Evolutionary conservation across 2,888 invertebrate genomes (phyloP), one percentile per base, ranked within the genome.

Genomic region (Gisinianus flammeolus): DNA sequence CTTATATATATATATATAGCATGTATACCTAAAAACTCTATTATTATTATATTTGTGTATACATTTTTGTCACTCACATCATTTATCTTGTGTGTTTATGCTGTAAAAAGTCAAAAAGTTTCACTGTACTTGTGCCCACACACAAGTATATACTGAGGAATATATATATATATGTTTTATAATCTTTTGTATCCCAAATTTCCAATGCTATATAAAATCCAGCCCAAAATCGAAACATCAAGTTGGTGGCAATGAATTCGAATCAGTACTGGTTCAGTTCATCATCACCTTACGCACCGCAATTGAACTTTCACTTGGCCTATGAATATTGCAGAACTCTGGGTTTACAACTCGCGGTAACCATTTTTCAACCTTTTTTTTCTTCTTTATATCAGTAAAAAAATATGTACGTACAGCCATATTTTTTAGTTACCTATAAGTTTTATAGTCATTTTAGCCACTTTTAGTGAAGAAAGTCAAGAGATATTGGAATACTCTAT

Each of bases 301-400:
- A 12, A 16, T 12, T 62, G n/a, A 94, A 94, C 88, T 94, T 93
- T 87, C 94, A 93, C 89, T 89, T 94, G 86, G 93, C 94, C 69
- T 95, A 94, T 88, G 94, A 94, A 86, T 94, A 94, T 86, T 94
- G 94, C 88, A 92, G 94, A 85, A 94, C 94, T 77, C 89, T 94
- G 86, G 95, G 94, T 28, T 89, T 95, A 83, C 94, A 94, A 86
- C 88, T 95, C 86, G 44, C 44, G 44, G 44, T 44, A 44, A 16
- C 16, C 19, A 44, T 6, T 16, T 12, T 35, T 8, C 12, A 5
- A 8, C 19, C 12, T 2, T 44, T 6, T 16, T 44, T 44, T 44
- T 44, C 44, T 1, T 44, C 19, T 44, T 44, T 6, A 35, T 35
- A 12, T 35, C 35, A 35, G 35, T 35, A n/a, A n/a, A n/a, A n/a